A percentile compares a stretch with the other conserved stretches of the same genome.
Conservation (phyloP, 2,113 vertebrate genomes). For the Isurus oxyrinchus region DNA sequence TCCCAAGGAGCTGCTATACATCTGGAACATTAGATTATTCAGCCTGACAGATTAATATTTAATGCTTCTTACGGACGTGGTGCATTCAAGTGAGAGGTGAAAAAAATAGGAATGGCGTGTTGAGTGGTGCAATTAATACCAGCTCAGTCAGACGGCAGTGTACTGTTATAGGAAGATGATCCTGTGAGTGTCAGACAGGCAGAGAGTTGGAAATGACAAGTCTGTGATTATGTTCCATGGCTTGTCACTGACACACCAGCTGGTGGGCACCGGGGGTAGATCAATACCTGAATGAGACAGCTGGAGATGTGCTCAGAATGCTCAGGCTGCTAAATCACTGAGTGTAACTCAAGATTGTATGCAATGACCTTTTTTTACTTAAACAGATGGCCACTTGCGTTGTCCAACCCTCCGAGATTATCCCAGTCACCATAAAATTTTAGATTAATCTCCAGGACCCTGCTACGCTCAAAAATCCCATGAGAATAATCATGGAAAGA, state of each 20-base stretch:
- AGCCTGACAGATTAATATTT: slow-evolving; percentile 36
- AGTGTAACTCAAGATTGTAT: background rate
- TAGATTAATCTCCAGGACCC: background rate
- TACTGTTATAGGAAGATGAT: background rate
- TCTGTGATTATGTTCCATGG: slow-evolving; percentile 16
- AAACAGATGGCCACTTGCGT: background rate
- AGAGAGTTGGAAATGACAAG: slow-evolving; percentile 30
- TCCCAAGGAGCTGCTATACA: slow-evolving; percentile 22
- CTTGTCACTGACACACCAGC: slow-evolving; percentile 22
- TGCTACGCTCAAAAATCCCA: background rate
- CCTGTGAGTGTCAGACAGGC: slow-evolving; percentile 27
- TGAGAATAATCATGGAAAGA: background rate
- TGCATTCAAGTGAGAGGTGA: slow-evolving; percentile 19
- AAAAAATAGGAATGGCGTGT: background rate
- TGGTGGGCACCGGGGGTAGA: background rate
- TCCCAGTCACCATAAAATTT: background rate
- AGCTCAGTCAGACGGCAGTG: background rate
- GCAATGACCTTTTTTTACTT: background rate
- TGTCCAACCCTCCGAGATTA: background rate
- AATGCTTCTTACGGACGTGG: slow-evolving; percentile 22
- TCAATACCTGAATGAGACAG: background rate
- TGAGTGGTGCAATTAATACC: background rate
- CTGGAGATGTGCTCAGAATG: slow-evolving; percentile 13
- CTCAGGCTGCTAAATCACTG: background rate
- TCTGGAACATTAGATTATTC: slow-evolving; percentile 32